phyloP scores from a whole-genome alignment of 2,888 invertebrate genomes.

The Drosophila monieri region DNA sequence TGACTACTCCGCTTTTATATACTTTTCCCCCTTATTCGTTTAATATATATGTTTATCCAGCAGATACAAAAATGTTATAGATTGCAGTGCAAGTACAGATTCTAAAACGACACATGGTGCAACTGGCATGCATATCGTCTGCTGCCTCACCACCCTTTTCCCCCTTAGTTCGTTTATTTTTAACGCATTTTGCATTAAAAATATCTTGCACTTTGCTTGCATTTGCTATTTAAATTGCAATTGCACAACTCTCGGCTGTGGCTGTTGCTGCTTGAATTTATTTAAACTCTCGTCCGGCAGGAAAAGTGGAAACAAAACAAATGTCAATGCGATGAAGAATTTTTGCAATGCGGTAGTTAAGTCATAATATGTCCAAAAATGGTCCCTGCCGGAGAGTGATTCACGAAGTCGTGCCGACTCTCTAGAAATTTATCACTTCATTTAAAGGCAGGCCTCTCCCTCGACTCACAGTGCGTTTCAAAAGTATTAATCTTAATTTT shows the following conservation, averaged over 20 bases:
- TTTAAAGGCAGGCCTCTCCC: constrained; percentile 4
- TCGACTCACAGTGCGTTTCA: neutral
- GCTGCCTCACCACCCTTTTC: constrained; percentile 13
- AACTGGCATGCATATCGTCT: constrained; percentile 62
- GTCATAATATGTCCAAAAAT: constrained; percentile 45
- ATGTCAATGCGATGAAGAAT: constrained; percentile 37
- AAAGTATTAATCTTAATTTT: neutral
- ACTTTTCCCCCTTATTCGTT: neutral
- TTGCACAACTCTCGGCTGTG: constrained; percentile 49
- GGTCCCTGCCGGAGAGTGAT: constrained; percentile 42
- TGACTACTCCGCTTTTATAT: neutral
- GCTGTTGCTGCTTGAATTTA: constrained; percentile 2
- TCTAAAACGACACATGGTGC: constrained; percentile 40
- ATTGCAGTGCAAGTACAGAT: neutral
- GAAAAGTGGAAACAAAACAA: constrained; percentile 22
- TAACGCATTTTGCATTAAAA: constrained; percentile 59
- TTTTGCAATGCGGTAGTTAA: constrained; percentile 52
- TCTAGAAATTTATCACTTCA: constrained; percentile 52
- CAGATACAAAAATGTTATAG: neutral
- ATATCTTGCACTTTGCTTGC: constrained; percentile 64
- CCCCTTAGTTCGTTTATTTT: constrained; percentile 52
- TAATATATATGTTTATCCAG: neutral
- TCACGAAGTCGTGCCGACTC: constrained; percentile 52
- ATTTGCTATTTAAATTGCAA: constrained; percentile 55
- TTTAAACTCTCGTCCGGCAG: constrained; percentile 26